A percentile compares a stretch with the other conserved stretches of the same genome.
Evolutionary conservation across 2,113 vertebrate species (phyloP).

Genomic region (Halcyon malimbica): DNA sequence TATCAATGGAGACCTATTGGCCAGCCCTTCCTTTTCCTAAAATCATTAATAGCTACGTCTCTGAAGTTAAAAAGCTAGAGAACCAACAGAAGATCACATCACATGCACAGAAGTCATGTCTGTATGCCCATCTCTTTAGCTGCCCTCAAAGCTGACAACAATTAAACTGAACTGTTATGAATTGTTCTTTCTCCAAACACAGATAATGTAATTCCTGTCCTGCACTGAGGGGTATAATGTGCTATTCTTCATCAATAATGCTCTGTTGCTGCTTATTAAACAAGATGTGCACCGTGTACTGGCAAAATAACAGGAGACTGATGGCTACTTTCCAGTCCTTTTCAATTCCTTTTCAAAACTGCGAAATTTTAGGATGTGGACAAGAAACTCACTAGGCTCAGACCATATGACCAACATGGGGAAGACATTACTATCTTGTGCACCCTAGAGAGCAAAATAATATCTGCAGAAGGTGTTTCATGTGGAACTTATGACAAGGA

Average conservation of each 20-base stretch:
- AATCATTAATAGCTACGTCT: not conserved
- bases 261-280: not conserved
- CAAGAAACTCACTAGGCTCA: not conserved
- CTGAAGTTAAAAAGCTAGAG: not conserved
- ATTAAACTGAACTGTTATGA: not conserved
- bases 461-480: not conserved
- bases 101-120: not conserved
- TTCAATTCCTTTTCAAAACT: not conserved
- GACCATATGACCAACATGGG: not conserved
- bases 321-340: not conserved
- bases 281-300: not conserved
- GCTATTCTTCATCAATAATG: not conserved
- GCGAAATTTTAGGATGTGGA: not conserved
- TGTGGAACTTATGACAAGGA: not conserved
- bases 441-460: not conserved
- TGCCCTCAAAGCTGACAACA: not conserved
- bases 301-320: not conserved
- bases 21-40: not conserved
- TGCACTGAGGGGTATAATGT: not conserved
- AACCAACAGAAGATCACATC: not conserved
- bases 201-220: not conserved
- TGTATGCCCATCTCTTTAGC: not conserved
- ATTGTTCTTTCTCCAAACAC: not conserved
- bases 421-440: accelerated
- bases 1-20: not conserved